phyloP scores from a whole-genome alignment of 30 jellyfish, hydroid and myxozoan genomes.

The Cassiopea xamachana region DNA sequence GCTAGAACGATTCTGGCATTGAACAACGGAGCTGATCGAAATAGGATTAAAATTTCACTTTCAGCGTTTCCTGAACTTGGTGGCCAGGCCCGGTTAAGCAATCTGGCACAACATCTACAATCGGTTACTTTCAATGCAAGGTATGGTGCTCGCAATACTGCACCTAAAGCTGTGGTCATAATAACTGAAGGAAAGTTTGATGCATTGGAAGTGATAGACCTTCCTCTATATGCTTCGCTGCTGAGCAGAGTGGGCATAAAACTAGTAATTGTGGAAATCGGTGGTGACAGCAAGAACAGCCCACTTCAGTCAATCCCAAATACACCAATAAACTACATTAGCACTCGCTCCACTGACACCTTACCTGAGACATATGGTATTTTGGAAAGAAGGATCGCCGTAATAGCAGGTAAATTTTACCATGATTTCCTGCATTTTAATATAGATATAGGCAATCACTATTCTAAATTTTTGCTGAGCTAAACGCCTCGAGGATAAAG shows the following conservation, averaged over 20 bases:
- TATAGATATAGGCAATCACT: too few species aligned
- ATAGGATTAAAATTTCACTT: conserved; percentile 3
- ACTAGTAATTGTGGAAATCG: conserved; percentile 45
- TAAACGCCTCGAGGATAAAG: too few species aligned
- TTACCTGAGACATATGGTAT: conserved; percentile 68
- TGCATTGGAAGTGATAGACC: conserved; percentile 19
- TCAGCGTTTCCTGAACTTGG: conserved; percentile 20
- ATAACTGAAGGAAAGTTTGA: conserved; percentile 51
- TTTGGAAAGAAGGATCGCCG: conserved; percentile 58
- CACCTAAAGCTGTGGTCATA: conserved; percentile 69
- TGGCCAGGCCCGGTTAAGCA: conserved; percentile 8
- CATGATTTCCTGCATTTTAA: not conserved
- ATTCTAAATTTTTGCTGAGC: too few species aligned
- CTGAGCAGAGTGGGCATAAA: conserved; percentile 58
- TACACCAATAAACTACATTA: conserved; percentile 36
- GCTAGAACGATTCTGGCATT: conserved; percentile 52
- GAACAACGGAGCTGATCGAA: conserved; percentile 18
- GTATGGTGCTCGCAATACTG: conserved; percentile 69
- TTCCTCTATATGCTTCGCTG: conserved; percentile 47
- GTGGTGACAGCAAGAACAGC: conserved; percentile 2
- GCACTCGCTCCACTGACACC: conserved; percentile 3
- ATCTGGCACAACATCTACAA: conserved; percentile 15
- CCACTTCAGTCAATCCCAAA: conserved; percentile 41
- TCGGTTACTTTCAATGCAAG: conserved; percentile 34
- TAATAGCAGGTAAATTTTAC: conserved; percentile 27